These are phyloP conservation scores for Microcebus jonahi DNA, from an alignment of 2,113 vertebrate species.

Conservation along the genomic window DNA sequence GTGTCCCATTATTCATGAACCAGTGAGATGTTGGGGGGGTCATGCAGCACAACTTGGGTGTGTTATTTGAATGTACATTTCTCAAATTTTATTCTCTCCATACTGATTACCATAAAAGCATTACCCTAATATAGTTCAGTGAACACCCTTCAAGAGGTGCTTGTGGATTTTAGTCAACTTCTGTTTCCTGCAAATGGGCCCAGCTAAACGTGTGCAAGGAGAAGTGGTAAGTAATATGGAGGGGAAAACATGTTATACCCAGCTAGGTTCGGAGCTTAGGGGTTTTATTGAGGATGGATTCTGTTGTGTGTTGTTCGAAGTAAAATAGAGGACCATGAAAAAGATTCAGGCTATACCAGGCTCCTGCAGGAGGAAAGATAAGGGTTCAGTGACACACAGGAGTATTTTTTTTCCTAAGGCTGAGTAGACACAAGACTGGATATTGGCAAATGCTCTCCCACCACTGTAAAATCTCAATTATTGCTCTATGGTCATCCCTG, in stretches of 20 bases:
- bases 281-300: not conserved
- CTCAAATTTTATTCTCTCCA: not conserved
- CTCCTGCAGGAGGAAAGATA: conserved; percentile 53
- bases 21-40: not conserved
- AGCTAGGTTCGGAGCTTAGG: conserved; percentile 11
- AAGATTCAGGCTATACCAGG: conserved; percentile 26
- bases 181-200: not conserved
- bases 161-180: not conserved
- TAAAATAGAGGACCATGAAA: conserved; percentile 31
- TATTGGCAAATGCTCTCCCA: conserved; percentile 60
- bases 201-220: not conserved
- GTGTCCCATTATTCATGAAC: not conserved
- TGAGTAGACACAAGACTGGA: conserved; percentile 51
- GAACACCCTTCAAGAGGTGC: not conserved
- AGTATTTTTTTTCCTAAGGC: conserved; percentile 34
- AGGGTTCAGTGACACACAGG: conserved; percentile 52
- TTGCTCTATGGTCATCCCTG: conserved; percentile 23
- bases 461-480: conserved; percentile 62
- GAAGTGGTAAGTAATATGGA: not conserved
- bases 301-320: not conserved
- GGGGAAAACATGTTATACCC: not conserved
- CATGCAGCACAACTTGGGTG: not conserved
- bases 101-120: not conserved
- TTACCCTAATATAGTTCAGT: not conserved
- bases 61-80: not conserved